These are phyloP conservation scores for Pseudococcus viburni DNA, from an alignment of 2,888 invertebrate genomes.

Conservation along the genomic window DNA sequence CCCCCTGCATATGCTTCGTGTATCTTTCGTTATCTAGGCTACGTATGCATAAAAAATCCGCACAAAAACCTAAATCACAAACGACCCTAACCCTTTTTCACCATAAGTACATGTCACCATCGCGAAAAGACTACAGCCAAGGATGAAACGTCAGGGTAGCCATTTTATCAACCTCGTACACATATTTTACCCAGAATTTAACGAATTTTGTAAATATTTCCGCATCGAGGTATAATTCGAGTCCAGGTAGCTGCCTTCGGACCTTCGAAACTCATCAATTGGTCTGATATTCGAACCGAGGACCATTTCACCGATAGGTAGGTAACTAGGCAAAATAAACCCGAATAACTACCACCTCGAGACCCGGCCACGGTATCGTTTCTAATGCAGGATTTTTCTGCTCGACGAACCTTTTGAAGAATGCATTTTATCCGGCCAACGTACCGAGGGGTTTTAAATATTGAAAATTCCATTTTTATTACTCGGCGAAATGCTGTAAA, in stretches of 20 bases:
- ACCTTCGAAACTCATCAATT: not conserved
- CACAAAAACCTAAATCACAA: conserved; percentile 3
- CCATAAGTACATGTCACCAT: not conserved
- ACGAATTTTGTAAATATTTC: conserved; percentile 20
- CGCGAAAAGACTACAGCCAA: not conserved
- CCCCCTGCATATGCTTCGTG: not conserved
- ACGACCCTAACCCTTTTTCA: not conserved
- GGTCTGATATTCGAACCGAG: not conserved
- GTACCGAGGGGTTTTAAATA: not conserved
- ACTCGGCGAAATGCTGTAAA: not conserved
- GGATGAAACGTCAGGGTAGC: not conserved
- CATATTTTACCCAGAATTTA: not conserved
- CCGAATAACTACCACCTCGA: not conserved
- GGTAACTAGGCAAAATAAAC: too few species aligned
- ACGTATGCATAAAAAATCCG: not conserved
- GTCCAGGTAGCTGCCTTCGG: not conserved
- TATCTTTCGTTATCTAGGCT: not conserved
- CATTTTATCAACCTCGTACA: not conserved
- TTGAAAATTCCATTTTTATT: conserved; percentile 31
- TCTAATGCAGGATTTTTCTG: not conserved
- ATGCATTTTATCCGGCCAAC: not conserved
- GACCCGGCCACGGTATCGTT: not conserved
- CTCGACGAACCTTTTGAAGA: conserved; percentile 12
- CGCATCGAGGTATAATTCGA: not conserved
- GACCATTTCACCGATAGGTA: not conserved